These are phyloP conservation scores for Pyrocoelia pectoralis DNA, from an alignment of 2,888 invertebrate genomes.

Conservation along the genomic window DNA sequence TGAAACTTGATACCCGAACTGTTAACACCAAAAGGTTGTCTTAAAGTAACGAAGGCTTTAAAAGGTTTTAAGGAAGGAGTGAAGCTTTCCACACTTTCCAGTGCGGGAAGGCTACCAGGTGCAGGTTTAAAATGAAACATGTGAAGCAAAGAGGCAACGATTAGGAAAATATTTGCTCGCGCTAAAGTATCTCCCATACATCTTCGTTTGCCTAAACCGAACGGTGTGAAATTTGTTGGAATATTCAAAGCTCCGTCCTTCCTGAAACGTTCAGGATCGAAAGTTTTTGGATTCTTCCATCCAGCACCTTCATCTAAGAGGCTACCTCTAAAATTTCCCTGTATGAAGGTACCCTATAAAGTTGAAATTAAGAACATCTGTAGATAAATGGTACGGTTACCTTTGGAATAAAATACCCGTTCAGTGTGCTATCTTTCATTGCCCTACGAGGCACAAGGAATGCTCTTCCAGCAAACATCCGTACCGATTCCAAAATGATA, in stretches of 20 bases:
- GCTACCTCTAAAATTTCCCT: slow-evolving; percentile 77
- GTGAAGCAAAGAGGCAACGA: slow-evolving; percentile 77
- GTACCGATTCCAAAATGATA: slow-evolving; percentile 76
- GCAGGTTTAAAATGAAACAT: slow-evolving; percentile 72
- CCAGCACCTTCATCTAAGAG: slow-evolving; percentile 70
- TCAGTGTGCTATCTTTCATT: slow-evolving; percentile 76
- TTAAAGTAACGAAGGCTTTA: slow-evolving; percentile 68
- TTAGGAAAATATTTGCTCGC: slow-evolving; percentile 80
- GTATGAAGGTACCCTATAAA: slow-evolving; percentile 65
- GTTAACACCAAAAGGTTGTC: too few relatives aligned
- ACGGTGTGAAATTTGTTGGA: slow-evolving; percentile 75
- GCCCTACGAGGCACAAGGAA: slow-evolving; percentile 88
- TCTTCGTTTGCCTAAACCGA: slow-evolving; percentile 79
- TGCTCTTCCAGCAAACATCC: slow-evolving; percentile 84
- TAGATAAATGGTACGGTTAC: slow-evolving; percentile 56
- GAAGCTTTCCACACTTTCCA: slow-evolving; percentile 77
- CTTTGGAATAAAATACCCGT: slow-evolving; percentile 80
- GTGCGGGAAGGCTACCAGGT: slow-evolving; percentile 72
- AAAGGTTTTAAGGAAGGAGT: slow-evolving; percentile 80
- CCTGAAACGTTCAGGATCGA: slow-evolving; percentile 80
- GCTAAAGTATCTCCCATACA: slow-evolving; percentile 85
- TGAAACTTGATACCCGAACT: too few relatives aligned
- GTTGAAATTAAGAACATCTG: too few relatives aligned
- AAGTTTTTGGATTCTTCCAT: slow-evolving; percentile 74
- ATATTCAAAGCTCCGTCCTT: slow-evolving; percentile 67